Base-by-base conservation (phyloP, 2,888 invertebrate genomes). In the Oegoconia quadripuncta region DNA sequence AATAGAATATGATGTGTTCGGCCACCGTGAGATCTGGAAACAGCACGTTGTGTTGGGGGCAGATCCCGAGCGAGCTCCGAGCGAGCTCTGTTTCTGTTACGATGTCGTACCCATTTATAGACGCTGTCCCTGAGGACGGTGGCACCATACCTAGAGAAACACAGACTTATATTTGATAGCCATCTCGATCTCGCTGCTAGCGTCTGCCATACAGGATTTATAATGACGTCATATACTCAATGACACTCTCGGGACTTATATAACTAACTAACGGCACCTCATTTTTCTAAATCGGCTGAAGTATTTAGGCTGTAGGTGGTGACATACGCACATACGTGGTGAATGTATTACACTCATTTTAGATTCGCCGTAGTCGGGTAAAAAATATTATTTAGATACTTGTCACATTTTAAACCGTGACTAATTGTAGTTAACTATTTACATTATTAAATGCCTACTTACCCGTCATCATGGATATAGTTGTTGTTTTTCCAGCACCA, bases 401-500 rank as follows among this genome's bases (percentile, higher is more conserved):
- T 55, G 26, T 25, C 25, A 41, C 25, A 39, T 43, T 32, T 30
- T 38, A 34, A 36, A 39, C 44, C 37, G 36, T 26, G 25, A 12
- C 22, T 22, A 20, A 3, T 22, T 14, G 29, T 29, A 7, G 7
- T 20, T 3, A 6, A 3, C 14, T 12, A 4, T 29, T 3, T 14
- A 29, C 20, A 7, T 7, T 20, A 8, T n/a, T 23, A n/a, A 20
- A 6, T 23, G 3, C 23, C 3, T 23, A 3, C 23, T 59, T 63
- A 91, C 91, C 97, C 39, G 96, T 97, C 30, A 97, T 80, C 93
- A 97, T 97, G 0, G 95, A 95, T 90, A 97, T 96, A 0, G 97
- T 96, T 0, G 97, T 97, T 0, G 97, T 96, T 88, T 97, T 97
- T 9, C 97, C 97, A 29, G 97, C 97, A 5, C 97, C 97, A 64